Evolutionary conservation across 2,888 invertebrate species (phyloP), one percentile per base, ranked within the genome.

Genomic region (Ctenicera cuprea): DNA sequence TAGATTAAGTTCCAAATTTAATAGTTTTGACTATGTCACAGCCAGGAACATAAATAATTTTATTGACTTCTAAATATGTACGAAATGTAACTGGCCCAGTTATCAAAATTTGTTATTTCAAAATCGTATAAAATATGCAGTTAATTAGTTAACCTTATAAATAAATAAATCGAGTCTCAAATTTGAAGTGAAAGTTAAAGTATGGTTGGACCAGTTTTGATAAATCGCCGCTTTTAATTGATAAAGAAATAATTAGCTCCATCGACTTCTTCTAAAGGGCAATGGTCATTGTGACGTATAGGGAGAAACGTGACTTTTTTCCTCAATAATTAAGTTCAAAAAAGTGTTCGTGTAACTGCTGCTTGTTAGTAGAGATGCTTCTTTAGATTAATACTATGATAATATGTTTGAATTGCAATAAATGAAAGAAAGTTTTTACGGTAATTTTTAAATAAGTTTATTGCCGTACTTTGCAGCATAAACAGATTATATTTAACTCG

Each of bases 221-320:
- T 63, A 70, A 70, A 70, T 70, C 37, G 45, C 62, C 7, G 48
- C 62, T 54, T 54, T 71, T 71, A 71, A 71, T 63, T 71, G 71
- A 71, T 71, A 63, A 64, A 64, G n/a, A 26, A 62, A 18, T 69
- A 62, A 52, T 67, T 57, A 14, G 45, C 43, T 67, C 67, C 43
- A 59, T 54, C 33, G 54, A 45, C 43, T 54, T 22, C 26, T 67
- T 14, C 26, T 67, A 62, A 69, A 69, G 50, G 61, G 50, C 52
- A 69, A 48, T 62, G 61, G 61, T 69, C 69, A 61, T 50, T 48
- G 59, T 57, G 14, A 18, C 7, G 3, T 5, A 30, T 48, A 48
- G 18, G 30, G 9, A 11, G 30, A 30, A 54, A 16, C 26, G 54
- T 41, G 61, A 41, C 33, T 2, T 37, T 5, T 20, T 61, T 16